Conservation (phyloP, 1,140 invertebrate genomes). For the Magallana ariakensis region DNA sequence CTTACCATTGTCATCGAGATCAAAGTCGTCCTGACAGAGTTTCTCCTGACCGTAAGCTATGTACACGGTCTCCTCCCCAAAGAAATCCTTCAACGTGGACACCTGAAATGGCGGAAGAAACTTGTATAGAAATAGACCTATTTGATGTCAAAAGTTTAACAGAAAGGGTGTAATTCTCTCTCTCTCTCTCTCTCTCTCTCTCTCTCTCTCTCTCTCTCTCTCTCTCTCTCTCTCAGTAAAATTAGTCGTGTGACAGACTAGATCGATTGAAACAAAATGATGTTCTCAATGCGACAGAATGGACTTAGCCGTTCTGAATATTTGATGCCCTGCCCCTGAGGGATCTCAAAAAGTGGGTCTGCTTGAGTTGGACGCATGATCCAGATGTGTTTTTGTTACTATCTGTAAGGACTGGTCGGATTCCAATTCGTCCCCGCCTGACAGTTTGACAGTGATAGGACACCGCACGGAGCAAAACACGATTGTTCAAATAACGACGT, state of each 20-base stretch:
- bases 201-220: slow-evolving; percentile 26
- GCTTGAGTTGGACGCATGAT: background rate
- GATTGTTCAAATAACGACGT: slow-evolving; percentile 17
- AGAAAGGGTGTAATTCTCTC: too few relatives aligned
- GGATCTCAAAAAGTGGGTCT: background rate
- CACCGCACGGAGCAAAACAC: background rate
- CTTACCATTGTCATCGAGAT: slow-evolving; percentile 91
- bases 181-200: slow-evolving; percentile 8
- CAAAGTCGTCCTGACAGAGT: slow-evolving; percentile 91
- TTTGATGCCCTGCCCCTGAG: background rate
- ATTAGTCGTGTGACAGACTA: background rate
- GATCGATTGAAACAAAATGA: background rate
- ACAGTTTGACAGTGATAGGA: background rate
- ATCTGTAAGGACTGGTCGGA: background rate
- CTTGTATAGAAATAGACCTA: background rate
- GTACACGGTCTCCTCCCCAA: slow-evolving; percentile 90
- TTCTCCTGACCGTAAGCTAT: slow-evolving; percentile 95
- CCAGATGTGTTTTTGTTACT: background rate
- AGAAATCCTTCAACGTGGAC: slow-evolving; percentile 90
- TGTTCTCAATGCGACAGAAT: background rate
- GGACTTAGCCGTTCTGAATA: background rate
- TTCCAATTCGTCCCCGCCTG: background rate
- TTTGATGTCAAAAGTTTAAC: too few relatives aligned
- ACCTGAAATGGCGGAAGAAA: slow-evolving; percentile 78
- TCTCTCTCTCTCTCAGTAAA: background rate